Conservation (phyloP, 1,140 invertebrate species). For the Manduca sexta region DNA sequence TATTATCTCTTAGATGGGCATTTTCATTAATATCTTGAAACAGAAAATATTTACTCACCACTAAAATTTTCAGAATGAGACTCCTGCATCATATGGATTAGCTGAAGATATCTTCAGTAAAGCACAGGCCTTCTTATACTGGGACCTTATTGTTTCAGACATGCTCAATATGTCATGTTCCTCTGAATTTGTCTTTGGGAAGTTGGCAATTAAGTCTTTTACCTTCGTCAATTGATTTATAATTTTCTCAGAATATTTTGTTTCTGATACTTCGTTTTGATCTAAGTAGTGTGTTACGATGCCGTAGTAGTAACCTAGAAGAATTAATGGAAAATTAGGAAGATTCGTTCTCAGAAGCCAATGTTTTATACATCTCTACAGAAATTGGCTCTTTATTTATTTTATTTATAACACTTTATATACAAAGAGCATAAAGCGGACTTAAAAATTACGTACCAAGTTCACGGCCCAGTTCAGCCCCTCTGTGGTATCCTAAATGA, state of each 20-base stretch:
- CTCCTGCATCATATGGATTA: slow-evolving; percentile 66
- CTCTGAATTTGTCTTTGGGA: slow-evolving; percentile 78
- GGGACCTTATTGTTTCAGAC: slow-evolving; percentile 77
- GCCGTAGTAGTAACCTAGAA: slow-evolving; percentile 74
- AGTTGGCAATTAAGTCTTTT: slow-evolving; percentile 75
- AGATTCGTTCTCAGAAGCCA: too few relatives aligned
- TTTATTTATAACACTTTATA: too few relatives aligned
- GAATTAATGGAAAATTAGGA: neutral
- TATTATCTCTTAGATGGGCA: too few relatives aligned
- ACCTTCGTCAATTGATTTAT: slow-evolving; percentile 73
- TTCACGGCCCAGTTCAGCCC: slow-evolving; percentile 77
- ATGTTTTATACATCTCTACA: too few relatives aligned
- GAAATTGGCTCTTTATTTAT: too few relatives aligned
- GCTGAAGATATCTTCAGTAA: slow-evolving; percentile 75
- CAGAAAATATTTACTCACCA: too few relatives aligned
- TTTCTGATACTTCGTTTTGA: slow-evolving; percentile 27
- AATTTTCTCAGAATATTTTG: slow-evolving; percentile 68
- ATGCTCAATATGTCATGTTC: slow-evolving; percentile 76
- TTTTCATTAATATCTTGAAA: too few relatives aligned
- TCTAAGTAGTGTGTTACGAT: slow-evolving; percentile 58
- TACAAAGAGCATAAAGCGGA: neutral
- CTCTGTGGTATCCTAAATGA: slow-evolving; percentile 78
- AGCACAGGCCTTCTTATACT: slow-evolving; percentile 80
- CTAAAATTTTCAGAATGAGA: slow-evolving; percentile 44
- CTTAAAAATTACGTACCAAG: slow-evolving; percentile 52